Conservation (phyloP, 64 coral and sea anemone genomes). For the Acropora tenuis region DNA sequence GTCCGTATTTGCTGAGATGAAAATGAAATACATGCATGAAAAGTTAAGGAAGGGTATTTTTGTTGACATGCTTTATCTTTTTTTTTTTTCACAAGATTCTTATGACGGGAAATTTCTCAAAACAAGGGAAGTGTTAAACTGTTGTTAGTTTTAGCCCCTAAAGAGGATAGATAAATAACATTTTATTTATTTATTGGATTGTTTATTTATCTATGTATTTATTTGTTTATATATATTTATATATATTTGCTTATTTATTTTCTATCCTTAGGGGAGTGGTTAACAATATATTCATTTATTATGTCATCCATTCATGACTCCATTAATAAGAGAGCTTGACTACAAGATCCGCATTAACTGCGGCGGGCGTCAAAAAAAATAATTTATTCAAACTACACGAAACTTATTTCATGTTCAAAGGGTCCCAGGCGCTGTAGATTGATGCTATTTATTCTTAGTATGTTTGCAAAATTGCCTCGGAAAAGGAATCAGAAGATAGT, state of each 20-base stretch:
- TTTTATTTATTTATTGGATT: slow-evolving; percentile 50
- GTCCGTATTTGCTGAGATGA: slow-evolving; percentile 63
- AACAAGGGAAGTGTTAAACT: slow-evolving; percentile 49
- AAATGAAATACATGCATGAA: slow-evolving; percentile 71
- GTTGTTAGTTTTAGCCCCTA: slow-evolving; percentile 40
- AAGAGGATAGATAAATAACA: slow-evolving; percentile 38
- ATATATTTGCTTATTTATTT: slow-evolving; percentile 18
- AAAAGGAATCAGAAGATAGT: slow-evolving; percentile 5
- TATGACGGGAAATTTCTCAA: slow-evolving; percentile 49
- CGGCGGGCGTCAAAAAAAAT: not conserved
- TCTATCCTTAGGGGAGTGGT: slow-evolving; percentile 47
- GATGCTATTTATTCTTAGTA: slow-evolving; percentile 13
- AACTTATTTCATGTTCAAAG: slow-evolving; percentile 12
- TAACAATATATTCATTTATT: slow-evolving; percentile 53
- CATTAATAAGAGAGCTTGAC: not conserved
- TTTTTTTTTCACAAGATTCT: slow-evolving; percentile 19
- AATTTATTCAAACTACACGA: slow-evolving; percentile 1
- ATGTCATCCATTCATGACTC: slow-evolving; percentile 26
- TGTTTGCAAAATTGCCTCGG: slow-evolving; percentile 7
- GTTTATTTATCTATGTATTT: slow-evolving; percentile 33
- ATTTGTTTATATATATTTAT: slow-evolving; percentile 43
- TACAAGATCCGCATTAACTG: not conserved
- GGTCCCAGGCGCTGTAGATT: slow-evolving; percentile 5
- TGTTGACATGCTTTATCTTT: slow-evolving; percentile 42
- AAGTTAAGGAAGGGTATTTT: slow-evolving; percentile 59